Base-by-base conservation (phyloP, 2,888 invertebrate genomes). In the Amphiduros pacificus region DNA sequence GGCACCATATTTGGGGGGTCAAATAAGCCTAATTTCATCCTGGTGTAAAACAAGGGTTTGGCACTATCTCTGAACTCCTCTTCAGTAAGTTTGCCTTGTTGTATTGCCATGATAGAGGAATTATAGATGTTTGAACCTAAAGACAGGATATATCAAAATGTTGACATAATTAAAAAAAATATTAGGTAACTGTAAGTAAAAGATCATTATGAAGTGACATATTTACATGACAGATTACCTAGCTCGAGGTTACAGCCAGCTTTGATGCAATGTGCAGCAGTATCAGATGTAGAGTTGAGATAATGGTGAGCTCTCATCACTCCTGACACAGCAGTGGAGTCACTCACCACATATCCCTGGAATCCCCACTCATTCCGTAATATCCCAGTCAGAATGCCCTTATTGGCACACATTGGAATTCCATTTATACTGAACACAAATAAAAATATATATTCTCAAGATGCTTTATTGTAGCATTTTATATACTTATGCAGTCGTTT, bases 171-270 rank as follows among this genome's bases (percentile, higher is more conserved):
- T n/a, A n/a, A n/a, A n/a, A n/a, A n/a, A n/a, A n/a, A n/a, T n/a
- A n/a, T n/a, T n/a, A n/a, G n/a, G n/a, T n/a, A n/a, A n/a, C n/a
- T n/a, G n/a, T n/a, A n/a, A n/a, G n/a, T n/a, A n/a, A n/a, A n/a
- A n/a, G n/a, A n/a, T n/a, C n/a, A n/a, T n/a, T n/a, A n/a, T n/a
- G n/a, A n/a, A n/a, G n/a, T n/a, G n/a, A n/a, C n/a, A n/a, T n/a
- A n/a, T n/a, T n/a, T n/a, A n/a, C n/a, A n/a, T n/a, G n/a, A n/a
- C n/a, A n/a, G n/a, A 55, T 29, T 54, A 17, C 55, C 63, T 55
- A 76, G 63, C 48, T 76, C 76, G 31, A 75, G 59, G 61, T 73
- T 75, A 59, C 70, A 70, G 0, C 75, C 74, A 4, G 75, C 74
- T 17, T 71, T 70, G n/a, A 76, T 58, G 50, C 66, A 60, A 1